phyloP scores from a whole-genome alignment of 2,888 invertebrate genomes.

The Yponomeuta malinellus region DNA sequence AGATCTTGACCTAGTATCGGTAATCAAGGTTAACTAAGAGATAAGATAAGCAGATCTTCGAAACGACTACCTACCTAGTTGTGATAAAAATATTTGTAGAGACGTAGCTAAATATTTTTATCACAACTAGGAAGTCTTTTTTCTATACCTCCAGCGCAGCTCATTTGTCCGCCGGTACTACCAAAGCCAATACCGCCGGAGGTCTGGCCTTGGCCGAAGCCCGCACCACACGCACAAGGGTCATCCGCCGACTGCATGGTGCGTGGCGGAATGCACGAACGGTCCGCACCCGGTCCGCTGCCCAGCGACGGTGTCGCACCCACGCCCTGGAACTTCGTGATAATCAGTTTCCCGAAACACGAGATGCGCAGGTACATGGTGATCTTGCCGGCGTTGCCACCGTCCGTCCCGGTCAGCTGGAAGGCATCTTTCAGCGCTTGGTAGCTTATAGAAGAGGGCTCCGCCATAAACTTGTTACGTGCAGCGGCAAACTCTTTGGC shows the following conservation, averaged over 20 bases:
- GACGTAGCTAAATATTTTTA: background rate
- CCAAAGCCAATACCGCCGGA: slow-evolving; percentile 10
- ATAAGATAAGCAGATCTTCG: too few species aligned
- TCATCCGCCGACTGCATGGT: slow-evolving; percentile 45
- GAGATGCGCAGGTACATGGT: slow-evolving; percentile 78
- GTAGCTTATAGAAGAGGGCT: slow-evolving; percentile 65
- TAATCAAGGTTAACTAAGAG: slow-evolving; percentile 17
- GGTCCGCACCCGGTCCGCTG: slow-evolving; percentile 35
- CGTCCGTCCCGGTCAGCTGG: slow-evolving; percentile 66
- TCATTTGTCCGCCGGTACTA: background rate
- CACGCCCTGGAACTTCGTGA: slow-evolving; percentile 78
- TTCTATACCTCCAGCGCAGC: background rate
- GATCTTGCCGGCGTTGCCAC: slow-evolving; percentile 73
- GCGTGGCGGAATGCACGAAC: slow-evolving; percentile 51
- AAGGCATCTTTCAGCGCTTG: slow-evolving; percentile 79
- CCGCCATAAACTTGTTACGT: slow-evolving; percentile 61
- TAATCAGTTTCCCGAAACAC: slow-evolving; percentile 79
- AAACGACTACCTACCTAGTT: too few species aligned
- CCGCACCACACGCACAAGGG: slow-evolving; percentile 57
- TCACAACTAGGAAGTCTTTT: too few species aligned
- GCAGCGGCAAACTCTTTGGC: slow-evolving; percentile 77
- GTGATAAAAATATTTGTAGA: too few species aligned
- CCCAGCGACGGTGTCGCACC: slow-evolving; percentile 41
- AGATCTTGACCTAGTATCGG: slow-evolving; percentile 40
- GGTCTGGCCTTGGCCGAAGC: slow-evolving; percentile 27